These are phyloP conservation scores for Zaprionus ghesquierei DNA, from an alignment of 1,140 invertebrate species.

Conservation along the genomic window DNA sequence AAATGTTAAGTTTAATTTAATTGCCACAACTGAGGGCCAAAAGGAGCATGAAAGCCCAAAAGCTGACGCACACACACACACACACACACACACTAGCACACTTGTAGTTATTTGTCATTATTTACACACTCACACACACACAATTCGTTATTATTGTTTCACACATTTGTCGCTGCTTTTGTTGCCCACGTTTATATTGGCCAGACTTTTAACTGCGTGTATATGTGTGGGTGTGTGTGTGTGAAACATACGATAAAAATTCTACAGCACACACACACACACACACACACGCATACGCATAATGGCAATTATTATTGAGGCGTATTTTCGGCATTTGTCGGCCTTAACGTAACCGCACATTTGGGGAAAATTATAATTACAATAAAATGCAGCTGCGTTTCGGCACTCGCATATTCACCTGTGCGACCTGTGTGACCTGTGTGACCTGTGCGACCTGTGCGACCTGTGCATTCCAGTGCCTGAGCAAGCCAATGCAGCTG, in stretches of 20 bases:
- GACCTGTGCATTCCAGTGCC: slow-evolving; percentile 1
- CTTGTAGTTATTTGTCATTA: slow-evolving; percentile 55
- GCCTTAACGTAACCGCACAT: slow-evolving; percentile 74
- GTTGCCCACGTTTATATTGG: slow-evolving; percentile 49
- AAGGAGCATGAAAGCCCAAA: slow-evolving; percentile 59
- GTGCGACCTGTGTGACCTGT: slow-evolving; percentile 16
- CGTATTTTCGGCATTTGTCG: slow-evolving; percentile 69
- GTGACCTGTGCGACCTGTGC: no score
- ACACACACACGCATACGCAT: slow-evolving; percentile 3
- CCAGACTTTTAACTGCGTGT: slow-evolving; percentile 39
- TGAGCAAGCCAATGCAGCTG: no score
- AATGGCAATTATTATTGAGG: slow-evolving; percentile 57
- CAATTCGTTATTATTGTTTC: slow-evolving; percentile 46
- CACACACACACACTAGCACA: not conserved
- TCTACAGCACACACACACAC: slow-evolving; percentile 42
- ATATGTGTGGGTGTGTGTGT: slow-evolving; percentile 45
- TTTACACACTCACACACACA: slow-evolving; percentile 34
- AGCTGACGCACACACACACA: slow-evolving; percentile 19
- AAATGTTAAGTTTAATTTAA: slow-evolving; percentile 74
- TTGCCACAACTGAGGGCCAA: slow-evolving; percentile 61
- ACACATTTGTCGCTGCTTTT: slow-evolving; percentile 22
- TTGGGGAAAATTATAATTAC: slow-evolving; percentile 74
- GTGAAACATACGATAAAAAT: slow-evolving; percentile 63
- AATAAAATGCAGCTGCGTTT: slow-evolving; percentile 69
- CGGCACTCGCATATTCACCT: slow-evolving; percentile 21